Conservation (phyloP, 2,888 invertebrate genomes). For the Digitonthophagus gazella region DNA sequence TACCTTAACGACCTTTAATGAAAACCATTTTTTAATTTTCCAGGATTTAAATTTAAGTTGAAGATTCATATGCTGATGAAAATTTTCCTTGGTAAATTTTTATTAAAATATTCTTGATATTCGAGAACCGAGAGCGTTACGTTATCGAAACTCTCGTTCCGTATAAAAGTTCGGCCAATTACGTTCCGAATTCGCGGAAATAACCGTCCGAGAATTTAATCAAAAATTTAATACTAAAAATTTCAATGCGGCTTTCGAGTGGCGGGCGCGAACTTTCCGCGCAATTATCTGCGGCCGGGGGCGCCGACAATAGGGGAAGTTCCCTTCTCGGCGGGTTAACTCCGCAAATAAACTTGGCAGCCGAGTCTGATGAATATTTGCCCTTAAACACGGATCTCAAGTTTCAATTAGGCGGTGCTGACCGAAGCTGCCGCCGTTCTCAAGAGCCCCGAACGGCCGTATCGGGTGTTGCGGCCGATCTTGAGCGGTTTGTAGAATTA, state of each 20-base stretch:
- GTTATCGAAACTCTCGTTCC: background rate
- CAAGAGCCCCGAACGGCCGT: background rate
- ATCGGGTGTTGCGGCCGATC: background rate
- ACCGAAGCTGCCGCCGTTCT: conserved; percentile 1
- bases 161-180: background rate
- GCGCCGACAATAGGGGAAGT: background rate
- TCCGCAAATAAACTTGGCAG: conserved; percentile 14
- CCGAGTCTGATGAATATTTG: conserved; percentile 11
- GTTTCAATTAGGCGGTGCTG: conserved; percentile 12
- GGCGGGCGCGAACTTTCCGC: background rate
- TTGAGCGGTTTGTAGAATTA: background rate
- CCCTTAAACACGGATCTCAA: conserved; percentile 13
- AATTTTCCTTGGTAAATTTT: background rate
- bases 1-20: too few species aligned
- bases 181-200: background rate
- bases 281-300: background rate
- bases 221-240: background rate
- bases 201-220: background rate
- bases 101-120: background rate
- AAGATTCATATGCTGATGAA: too few species aligned
- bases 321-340: background rate
- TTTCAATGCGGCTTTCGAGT: background rate
- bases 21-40: too few species aligned
- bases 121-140: background rate
- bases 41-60: too few species aligned